Conservation (phyloP, 2,797 vertebrate species). For the Acanthiza pusilla region DNA sequence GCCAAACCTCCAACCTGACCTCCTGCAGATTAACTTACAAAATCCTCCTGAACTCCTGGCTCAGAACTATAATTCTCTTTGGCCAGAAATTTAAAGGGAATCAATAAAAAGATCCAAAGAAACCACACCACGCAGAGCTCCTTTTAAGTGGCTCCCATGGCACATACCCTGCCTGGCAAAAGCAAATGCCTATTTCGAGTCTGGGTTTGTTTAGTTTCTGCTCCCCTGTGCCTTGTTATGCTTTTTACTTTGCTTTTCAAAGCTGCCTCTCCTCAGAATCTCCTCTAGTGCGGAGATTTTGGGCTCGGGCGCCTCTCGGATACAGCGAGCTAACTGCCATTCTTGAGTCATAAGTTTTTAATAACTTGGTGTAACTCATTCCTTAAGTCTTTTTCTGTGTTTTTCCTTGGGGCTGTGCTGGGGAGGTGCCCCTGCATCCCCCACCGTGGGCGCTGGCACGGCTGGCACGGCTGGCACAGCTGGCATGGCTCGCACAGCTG, state of each 20-base stretch:
- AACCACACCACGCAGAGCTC: neutral
- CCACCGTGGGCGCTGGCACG: neutral
- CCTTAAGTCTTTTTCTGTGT: no score
- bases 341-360: rapidly evolving
- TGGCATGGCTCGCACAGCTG: no score
- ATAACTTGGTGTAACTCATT: neutral
- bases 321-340: neutral
- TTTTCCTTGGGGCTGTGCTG: neutral
- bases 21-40: neutral
- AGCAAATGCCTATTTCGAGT: neutral
- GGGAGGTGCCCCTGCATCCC: no score
- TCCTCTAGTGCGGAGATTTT: neutral
- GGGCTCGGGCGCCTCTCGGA: neutral
- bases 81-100: neutral
- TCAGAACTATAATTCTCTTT: neutral
- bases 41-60: neutral
- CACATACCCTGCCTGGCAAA: neutral
- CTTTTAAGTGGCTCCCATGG: neutral
- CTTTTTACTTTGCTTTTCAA: neutral
- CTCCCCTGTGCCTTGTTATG: neutral
- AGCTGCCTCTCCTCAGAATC: neutral
- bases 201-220: neutral
- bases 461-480: no score
- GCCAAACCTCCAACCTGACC: neutral
- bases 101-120: neutral